Conservation (phyloP, 2,888 invertebrate species). For the Chymomyza procnemis region DNA sequence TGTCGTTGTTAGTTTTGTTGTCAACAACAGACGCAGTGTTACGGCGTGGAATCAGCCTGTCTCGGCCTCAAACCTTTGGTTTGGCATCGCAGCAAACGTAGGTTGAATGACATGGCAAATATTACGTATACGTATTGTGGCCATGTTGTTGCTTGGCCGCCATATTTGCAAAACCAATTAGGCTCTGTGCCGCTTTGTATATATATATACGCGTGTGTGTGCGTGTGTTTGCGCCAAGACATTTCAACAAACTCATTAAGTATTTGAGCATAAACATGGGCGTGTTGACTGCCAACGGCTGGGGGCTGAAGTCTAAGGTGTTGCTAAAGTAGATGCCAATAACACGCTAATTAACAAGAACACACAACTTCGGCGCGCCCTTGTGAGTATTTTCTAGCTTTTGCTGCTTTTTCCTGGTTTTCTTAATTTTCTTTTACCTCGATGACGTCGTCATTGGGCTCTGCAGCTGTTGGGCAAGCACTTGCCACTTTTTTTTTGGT, state of each 20-base stretch:
- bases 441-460: background rate
- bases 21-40: constrained; percentile 44
- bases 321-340: constrained; percentile 53
- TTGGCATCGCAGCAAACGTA: constrained; percentile 8
- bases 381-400: constrained; percentile 26
- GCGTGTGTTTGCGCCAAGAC: constrained; percentile 10
- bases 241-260: constrained; percentile 69
- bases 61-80: constrained; percentile 37
- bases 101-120: constrained; percentile 59
- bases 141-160: constrained; percentile 18
- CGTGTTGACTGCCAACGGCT: background rate
- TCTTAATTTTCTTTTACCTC: background rate
- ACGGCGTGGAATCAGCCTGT: background rate
- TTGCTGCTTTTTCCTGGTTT: background rate
- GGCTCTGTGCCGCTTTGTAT: constrained; percentile 19
- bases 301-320: background rate
- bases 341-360: constrained; percentile 65
- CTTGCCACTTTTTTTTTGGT: background rate
- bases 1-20: constrained; percentile 36
- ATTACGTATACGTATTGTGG: constrained; percentile 53
- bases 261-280: constrained; percentile 57
- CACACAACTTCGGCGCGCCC: constrained; percentile 6
- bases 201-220: too few species aligned
- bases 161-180: constrained; percentile 60
- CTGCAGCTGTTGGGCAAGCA: background rate